phyloP scores from a whole-genome alignment of 1,140 invertebrate species.

The Magallana angulata region DNA sequence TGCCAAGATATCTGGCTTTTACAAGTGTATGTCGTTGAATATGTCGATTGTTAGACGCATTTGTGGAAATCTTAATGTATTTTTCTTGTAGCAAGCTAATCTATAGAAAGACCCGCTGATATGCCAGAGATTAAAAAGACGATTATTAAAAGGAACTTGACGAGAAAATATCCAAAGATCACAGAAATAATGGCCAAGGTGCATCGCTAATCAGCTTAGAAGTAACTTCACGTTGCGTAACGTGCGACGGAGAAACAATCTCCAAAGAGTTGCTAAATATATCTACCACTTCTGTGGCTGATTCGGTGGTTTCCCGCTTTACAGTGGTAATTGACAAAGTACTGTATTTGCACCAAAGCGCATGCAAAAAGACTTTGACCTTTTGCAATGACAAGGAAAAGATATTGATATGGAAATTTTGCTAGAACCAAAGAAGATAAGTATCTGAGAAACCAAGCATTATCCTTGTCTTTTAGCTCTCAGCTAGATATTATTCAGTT shows the following conservation, averaged over 20 bases:
- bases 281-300: slow-evolving; percentile 12
- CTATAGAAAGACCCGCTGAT: slow-evolving; percentile 52
- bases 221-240: slow-evolving; percentile 15
- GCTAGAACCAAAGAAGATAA: slow-evolving; percentile 33
- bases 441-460: slow-evolving; percentile 5
- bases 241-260: not conserved
- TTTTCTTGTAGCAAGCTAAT: slow-evolving; percentile 56
- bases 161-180: slow-evolving; percentile 47
- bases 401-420: slow-evolving; percentile 40
- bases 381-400: slow-evolving; percentile 9
- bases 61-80: slow-evolving; percentile 55
- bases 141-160: slow-evolving; percentile 58
- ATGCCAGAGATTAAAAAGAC: slow-evolving; percentile 45
- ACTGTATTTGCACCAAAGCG: slow-evolving; percentile 20
- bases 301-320: not conserved
- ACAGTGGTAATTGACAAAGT: not conserved
- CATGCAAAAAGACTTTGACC: slow-evolving; percentile 25
- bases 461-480: slow-evolving; percentile 41
- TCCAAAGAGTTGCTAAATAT: not conserved
- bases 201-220: slow-evolving; percentile 13
- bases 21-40: slow-evolving; percentile 27
- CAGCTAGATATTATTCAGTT: slow-evolving; percentile 39
- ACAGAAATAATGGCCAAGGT: slow-evolving; percentile 30
- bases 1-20: slow-evolving; percentile 30
- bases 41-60: slow-evolving; percentile 8